A percentile compares a stretch with the other conserved stretches of the same genome.
These are phyloP conservation scores for Liasis olivaceus DNA, from an alignment of 2,797 vertebrate genomes.

Conservation along the genomic window DNA sequence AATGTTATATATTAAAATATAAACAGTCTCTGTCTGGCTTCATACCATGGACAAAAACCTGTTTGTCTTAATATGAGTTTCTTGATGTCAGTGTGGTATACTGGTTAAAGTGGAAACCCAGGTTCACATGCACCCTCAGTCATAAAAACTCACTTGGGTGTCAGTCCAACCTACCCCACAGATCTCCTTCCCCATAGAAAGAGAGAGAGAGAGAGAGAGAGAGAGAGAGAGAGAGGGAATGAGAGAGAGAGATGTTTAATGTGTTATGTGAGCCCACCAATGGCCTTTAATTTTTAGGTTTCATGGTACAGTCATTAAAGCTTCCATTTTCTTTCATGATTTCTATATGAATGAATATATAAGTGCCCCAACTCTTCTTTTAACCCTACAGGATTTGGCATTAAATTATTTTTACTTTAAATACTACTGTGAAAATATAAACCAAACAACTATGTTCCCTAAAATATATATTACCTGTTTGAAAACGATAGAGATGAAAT, in stretches of 20 bases:
- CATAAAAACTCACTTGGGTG: not conserved
- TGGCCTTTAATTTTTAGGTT: not conserved
- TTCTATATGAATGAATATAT: not conserved
- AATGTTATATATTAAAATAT: not conserved
- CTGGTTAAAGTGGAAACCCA: not conserved
- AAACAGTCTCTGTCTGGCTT: not conserved
- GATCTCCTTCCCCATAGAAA: not conserved
- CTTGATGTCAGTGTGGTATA: not conserved
- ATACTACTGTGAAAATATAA: not conserved
- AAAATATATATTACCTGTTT: not conserved
- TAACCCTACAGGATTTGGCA: not conserved
- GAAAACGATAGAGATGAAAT: not conserved
- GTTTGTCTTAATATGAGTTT: not conserved
- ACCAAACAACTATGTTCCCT: not conserved
- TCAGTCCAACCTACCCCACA: not conserved
- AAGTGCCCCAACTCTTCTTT: not conserved
- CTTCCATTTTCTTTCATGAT: not conserved
- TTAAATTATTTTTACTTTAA: not conserved
- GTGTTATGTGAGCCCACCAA: not conserved
- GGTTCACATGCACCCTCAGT: not conserved
- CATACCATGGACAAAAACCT: not conserved
- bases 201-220: too few species aligned
- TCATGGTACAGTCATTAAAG: not conserved
- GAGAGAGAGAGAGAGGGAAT: too few species aligned
- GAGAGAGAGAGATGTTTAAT: too few species aligned